Evolutionary conservation across 2,888 invertebrate genomes (phyloP).

Genomic region (Tetranychus truncatus): DNA sequence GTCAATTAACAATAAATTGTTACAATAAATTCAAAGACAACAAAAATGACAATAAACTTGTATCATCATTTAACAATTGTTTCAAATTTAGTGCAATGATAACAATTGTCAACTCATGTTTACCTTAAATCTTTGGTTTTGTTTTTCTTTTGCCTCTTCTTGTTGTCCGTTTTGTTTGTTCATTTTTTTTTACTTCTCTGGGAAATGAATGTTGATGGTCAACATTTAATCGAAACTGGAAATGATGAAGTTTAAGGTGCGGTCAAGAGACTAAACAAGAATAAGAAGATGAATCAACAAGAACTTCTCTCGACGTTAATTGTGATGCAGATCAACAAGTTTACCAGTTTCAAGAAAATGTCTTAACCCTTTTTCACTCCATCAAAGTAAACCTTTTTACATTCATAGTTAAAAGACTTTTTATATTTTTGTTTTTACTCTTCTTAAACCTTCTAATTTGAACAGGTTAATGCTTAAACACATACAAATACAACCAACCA

Average conservation of each 20-base stretch:
- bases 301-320: neutral
- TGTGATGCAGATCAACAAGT: slow-evolving; percentile 1
- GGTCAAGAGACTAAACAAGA: neutral
- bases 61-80: too few species aligned
- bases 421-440: too few species aligned
- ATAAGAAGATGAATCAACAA: neutral
- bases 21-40: too few species aligned
- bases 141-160: neutral
- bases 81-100: too few species aligned
- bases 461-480: neutral
- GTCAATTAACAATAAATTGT: too few species aligned
- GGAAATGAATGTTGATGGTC: slow-evolving; percentile 1
- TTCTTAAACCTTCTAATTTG: neutral
- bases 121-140: neutral
- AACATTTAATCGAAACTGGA: slow-evolving; percentile 1
- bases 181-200: neutral
- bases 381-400: neutral
- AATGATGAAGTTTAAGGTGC: neutral
- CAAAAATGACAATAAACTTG: too few species aligned
- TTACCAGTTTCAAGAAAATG: neutral
- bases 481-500: neutral
- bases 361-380: neutral
- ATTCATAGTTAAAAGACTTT: neutral
- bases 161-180: neutral
- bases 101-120: too few species aligned